Percentiles rank a stretch among this genome's conserved stretches.
phyloP scores from a whole-genome alignment of 2,797 vertebrate genomes.

The Centropyge bicolor region DNA sequence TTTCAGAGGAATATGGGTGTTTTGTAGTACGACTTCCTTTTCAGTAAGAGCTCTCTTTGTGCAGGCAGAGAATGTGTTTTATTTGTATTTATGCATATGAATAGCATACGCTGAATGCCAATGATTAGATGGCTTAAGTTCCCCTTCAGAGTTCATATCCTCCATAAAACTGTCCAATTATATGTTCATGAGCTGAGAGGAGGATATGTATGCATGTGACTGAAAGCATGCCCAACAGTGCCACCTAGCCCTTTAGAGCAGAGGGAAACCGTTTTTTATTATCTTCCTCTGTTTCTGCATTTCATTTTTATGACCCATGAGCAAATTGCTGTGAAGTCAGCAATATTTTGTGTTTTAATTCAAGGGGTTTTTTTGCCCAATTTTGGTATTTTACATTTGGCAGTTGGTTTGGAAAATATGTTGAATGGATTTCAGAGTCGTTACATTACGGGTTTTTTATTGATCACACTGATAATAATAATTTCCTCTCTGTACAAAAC shows the following conservation, averaged over 20 bases:
- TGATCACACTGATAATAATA: constrained; percentile 54
- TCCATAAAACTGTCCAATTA: constrained; percentile 86
- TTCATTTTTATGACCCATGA: constrained; percentile 45
- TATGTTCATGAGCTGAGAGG: constrained; percentile 81
- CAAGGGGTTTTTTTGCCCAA: constrained; percentile 41
- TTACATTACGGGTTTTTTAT: constrained; percentile 45
- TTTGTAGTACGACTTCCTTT: constrained; percentile 74
- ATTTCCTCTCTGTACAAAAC: constrained; percentile 62
- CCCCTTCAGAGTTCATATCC: constrained; percentile 85
- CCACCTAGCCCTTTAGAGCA: constrained; percentile 80
- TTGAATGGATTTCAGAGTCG: constrained; percentile 38
- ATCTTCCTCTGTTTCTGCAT: constrained; percentile 52
- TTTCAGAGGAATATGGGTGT: constrained; percentile 68
- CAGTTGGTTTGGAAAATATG: constrained; percentile 60
- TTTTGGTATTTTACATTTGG: constrained; percentile 46
- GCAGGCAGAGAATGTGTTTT: constrained; percentile 76
- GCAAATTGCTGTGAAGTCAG: constrained; percentile 45
- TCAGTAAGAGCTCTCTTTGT: constrained; percentile 71
- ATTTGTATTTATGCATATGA: constrained; percentile 86
- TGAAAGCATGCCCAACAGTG: constrained; percentile 85
- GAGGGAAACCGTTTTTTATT: constrained; percentile 36
- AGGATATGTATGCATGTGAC: constrained; percentile 71
- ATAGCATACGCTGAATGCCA: constrained; percentile 83
- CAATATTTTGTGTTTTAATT: constrained; percentile 32
- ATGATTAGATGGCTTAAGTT: constrained; percentile 86